Conservation (phyloP, 2,113 vertebrate species). For the Chrysemys picta region DNA sequence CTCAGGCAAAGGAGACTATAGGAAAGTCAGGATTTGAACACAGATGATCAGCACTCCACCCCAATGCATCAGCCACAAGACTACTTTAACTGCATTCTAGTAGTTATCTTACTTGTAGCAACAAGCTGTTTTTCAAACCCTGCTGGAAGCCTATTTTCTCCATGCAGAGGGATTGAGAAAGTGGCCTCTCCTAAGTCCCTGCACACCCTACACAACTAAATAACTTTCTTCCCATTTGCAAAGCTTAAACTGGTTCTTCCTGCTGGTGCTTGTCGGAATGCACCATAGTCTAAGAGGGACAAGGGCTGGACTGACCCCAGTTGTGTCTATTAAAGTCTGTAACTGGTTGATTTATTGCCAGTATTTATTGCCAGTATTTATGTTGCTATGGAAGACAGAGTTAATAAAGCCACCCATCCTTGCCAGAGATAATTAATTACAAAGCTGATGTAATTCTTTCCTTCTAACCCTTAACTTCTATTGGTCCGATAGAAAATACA, state of each 20-base stretch:
- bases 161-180: background rate
- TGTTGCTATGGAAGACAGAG: background rate
- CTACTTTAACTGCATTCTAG: background rate
- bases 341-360: constrained; percentile 17
- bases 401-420: constrained; percentile 3
- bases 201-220: background rate
- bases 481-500: background rate
- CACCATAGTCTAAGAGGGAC: rapidly evolving
- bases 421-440: background rate
- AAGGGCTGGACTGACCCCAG: rapidly evolving
- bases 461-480: background rate
- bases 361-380: constrained; percentile 20
- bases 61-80: background rate
- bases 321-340: background rate
- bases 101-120: rapidly evolving
- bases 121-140: background rate
- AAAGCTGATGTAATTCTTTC: background rate
- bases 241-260: background rate
- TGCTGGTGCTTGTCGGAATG: background rate
- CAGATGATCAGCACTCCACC: background rate
- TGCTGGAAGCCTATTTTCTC: background rate
- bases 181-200: background rate
- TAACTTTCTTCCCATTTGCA: background rate
- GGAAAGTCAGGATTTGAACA: background rate
- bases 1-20: background rate